A percentile compares a stretch with the other conserved stretches of the same genome.
phyloP scores from a whole-genome alignment of 2,888 invertebrate species.

The Caenorhabditis sp. region DNA sequence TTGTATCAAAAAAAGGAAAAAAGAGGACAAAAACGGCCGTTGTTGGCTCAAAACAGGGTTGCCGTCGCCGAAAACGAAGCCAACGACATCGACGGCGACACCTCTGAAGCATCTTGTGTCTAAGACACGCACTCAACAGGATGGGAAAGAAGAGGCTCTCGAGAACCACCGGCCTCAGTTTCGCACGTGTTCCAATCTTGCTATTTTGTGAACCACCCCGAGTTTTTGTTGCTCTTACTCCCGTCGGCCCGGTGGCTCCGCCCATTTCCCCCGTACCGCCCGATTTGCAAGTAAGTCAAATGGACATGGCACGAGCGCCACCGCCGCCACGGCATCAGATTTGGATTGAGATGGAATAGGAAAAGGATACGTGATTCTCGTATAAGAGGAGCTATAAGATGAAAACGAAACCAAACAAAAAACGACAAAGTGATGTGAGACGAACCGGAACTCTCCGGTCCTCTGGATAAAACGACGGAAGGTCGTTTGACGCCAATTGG shows the following conservation, averaged over 20 bases:
- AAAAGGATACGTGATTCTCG: constrained; percentile 5
- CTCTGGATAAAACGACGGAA: constrained; percentile 36
- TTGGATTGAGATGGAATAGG: not conserved
- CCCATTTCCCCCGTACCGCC: constrained; percentile 19
- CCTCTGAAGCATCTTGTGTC: constrained; percentile 60
- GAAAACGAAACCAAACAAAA: constrained; percentile 23
- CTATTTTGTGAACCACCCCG: constrained; percentile 58
- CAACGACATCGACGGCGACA: constrained; percentile 35
- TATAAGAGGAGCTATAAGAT: constrained; percentile 25
- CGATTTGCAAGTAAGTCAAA: constrained; percentile 12
- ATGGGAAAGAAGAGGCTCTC: constrained; percentile 59
- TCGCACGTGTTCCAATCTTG: constrained; percentile 64
- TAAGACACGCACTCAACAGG: constrained; percentile 56
- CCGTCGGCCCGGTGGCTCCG: constrained; percentile 26
- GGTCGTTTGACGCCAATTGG: constrained; percentile 59
- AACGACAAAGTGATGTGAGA: constrained; percentile 46
- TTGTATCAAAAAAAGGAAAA: constrained; percentile 28
- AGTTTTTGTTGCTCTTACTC: constrained; percentile 31
- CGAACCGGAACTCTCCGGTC: constrained; percentile 51
- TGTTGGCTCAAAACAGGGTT: constrained; percentile 49
- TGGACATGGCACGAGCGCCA: not conserved
- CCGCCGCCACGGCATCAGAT: constrained; percentile 7
- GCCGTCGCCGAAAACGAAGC: constrained; percentile 25
- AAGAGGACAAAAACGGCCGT: constrained; percentile 23
- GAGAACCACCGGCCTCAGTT: constrained; percentile 33